Evolutionary conservation across 2,888 invertebrate genomes (phyloP).

Genomic region (Coleophora flavipennella): DNA sequence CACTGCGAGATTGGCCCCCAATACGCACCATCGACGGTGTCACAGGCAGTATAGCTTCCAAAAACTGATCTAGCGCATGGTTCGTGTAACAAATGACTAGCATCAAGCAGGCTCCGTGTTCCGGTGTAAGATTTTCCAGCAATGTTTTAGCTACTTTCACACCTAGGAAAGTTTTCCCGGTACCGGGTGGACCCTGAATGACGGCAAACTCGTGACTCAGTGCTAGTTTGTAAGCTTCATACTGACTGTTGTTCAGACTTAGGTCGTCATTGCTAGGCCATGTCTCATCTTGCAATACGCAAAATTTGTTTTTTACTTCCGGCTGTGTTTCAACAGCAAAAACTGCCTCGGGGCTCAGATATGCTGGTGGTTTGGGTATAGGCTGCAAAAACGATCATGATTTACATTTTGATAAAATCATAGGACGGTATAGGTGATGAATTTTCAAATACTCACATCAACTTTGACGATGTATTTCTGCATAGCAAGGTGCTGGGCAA

Average conservation of each 20-base stretch:
- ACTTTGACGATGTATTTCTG: conserved; percentile 77
- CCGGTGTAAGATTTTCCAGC: conserved; percentile 62
- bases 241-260: conserved; percentile 77
- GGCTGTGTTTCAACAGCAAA: conserved; percentile 10
- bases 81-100: conserved; percentile 88
- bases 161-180: conserved; percentile 87
- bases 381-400: conserved; percentile 11
- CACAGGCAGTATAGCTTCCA: conserved; percentile 76
- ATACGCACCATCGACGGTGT: conserved; percentile 77
- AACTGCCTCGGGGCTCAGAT: conserved; percentile 18
- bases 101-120: conserved; percentile 55
- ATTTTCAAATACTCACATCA: conserved; percentile 41
- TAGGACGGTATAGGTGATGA: too few species aligned
- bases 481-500: conserved; percentile 75
- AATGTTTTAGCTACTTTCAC: conserved; percentile 79
- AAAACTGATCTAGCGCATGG: conserved; percentile 88
- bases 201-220: conserved; percentile 79
- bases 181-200: conserved; percentile 91
- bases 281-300: conserved; percentile 30
- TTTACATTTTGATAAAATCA: conserved; percentile 2
- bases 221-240: conserved; percentile 75
- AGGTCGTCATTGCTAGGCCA: conserved; percentile 64
- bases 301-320: conserved; percentile 16
- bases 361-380: conserved; percentile 11
- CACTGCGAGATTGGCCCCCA: conserved; percentile 77